Percentiles rank a stretch among this genome's conserved stretches.
Evolutionary conservation across 2,113 vertebrate genomes (phyloP).

Genomic region (Neodontobutis hainanensis): DNA sequence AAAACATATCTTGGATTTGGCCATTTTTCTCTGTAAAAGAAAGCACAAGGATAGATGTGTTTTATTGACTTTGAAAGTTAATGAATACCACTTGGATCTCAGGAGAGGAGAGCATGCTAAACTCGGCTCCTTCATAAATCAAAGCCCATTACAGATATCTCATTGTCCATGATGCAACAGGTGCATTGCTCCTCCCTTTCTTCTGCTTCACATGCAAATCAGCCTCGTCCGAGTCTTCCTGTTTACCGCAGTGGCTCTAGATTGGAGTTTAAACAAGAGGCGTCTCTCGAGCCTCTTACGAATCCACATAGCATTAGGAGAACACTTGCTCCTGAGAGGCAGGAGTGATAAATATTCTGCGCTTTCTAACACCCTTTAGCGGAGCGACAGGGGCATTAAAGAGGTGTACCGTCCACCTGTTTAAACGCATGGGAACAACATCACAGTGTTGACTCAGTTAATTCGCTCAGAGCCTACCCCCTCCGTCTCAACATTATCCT

Average conservation of each 20-base stretch:
- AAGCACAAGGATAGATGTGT: conserved; percentile 23
- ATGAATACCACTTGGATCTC: conserved; percentile 49
- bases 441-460: conserved; percentile 9
- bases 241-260: conserved; percentile 50
- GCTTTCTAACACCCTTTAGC: not conserved
- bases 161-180: conserved; percentile 49
- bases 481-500: conserved; percentile 3
- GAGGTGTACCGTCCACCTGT: conserved; percentile 29
- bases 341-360: conserved; percentile 9
- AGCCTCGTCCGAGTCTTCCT: conserved; percentile 24
- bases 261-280: conserved; percentile 52
- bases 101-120: conserved; percentile 31
- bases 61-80: conserved; percentile 45
- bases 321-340: conserved; percentile 25
- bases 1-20: not conserved
- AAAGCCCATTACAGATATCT: conserved; percentile 46
- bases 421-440: not conserved
- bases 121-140: conserved; percentile 47
- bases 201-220: conserved; percentile 52
- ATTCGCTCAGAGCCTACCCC: conserved; percentile 9
- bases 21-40: conserved; percentile 8
- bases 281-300: conserved; percentile 42
- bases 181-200: conserved; percentile 40
- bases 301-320: conserved; percentile 24
- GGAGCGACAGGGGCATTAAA: conserved; percentile 12